Evolutionary conservation across 1,140 invertebrate genomes (phyloP).

Genomic region (Lasaia peninsularis): DNA sequence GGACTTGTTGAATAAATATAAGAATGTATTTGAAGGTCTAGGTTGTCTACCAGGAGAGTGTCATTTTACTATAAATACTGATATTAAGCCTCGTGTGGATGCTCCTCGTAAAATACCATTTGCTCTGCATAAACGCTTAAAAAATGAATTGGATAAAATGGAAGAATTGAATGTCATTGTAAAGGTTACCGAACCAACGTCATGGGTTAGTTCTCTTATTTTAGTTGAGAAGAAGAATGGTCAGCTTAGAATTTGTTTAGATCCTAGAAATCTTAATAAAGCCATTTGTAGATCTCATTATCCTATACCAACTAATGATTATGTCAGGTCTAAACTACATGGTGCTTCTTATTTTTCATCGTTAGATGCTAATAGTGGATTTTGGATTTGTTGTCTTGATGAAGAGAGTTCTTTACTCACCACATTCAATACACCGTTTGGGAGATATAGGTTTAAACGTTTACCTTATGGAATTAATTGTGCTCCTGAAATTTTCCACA

Average conservation of each 20-base stretch:
- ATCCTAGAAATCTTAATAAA: conserved; percentile 53
- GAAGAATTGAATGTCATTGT: conserved; percentile 20
- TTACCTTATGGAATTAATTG: conserved; percentile 25
- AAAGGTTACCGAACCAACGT: conserved; percentile 16
- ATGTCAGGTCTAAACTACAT: conserved; percentile 23
- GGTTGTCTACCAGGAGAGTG: too few relatives aligned
- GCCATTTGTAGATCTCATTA: conserved; percentile 23
- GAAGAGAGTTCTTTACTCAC: conserved; percentile 24
- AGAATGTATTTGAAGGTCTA: too few relatives aligned
- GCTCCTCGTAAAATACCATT: conserved; percentile 19
- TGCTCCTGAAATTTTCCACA: conserved; percentile 19
- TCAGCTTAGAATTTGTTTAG: conserved; percentile 42
- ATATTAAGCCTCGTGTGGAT: conserved; percentile 10
- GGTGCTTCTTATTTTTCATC: conserved; percentile 29
- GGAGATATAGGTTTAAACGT: conserved; percentile 26
- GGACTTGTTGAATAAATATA: too few relatives aligned
- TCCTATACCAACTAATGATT: conserved; percentile 21
- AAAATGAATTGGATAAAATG: conserved; percentile 27
- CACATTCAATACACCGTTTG: conserved; percentile 28
- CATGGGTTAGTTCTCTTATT: conserved; percentile 24
- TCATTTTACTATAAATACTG: conserved; percentile 15
- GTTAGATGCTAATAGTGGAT: conserved; percentile 31
- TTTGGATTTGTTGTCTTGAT: conserved; percentile 28
- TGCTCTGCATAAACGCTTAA: conserved; percentile 20
- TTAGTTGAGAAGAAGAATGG: conserved; percentile 22